Evolutionary conservation across 2,888 invertebrate species (phyloP).

Genomic region (Drosophila tripunctata): DNA sequence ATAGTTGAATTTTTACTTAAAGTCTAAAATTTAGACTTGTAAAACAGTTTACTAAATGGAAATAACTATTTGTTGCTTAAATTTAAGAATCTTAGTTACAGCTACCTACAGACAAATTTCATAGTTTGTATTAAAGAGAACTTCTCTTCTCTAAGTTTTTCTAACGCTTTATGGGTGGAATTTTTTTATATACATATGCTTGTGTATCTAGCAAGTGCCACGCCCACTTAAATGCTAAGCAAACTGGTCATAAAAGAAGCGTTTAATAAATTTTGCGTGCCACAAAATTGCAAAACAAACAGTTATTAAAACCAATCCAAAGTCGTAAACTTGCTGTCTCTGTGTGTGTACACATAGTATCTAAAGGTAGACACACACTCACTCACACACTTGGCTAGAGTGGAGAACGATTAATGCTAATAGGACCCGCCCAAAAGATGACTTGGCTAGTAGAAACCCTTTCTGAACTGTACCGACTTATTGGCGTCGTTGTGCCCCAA

Average conservation of each 20-base stretch:
- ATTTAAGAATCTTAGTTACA: no score
- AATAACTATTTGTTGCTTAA: no score
- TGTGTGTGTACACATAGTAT: conserved; percentile 9
- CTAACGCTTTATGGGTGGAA: background rate
- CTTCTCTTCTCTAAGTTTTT: no score
- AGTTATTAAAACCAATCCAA: conserved; percentile 64
- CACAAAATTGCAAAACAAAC: conserved; percentile 74
- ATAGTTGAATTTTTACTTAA: no score
- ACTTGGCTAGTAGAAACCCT: conserved; percentile 41
- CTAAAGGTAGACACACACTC: conserved; percentile 26
- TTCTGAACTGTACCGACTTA: conserved; percentile 54
- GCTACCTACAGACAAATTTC: no score
- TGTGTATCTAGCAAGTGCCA: conserved; percentile 13
- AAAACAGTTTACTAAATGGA: no score
- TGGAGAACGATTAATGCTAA: conserved; percentile 64
- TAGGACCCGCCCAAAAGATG: conserved; percentile 61
- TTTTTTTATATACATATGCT: no score
- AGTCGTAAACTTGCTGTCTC: conserved; percentile 56
- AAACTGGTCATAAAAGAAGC: conserved; percentile 58
- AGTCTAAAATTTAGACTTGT: no score
- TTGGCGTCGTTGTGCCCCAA: conserved; percentile 61
- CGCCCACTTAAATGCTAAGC: conserved; percentile 51
- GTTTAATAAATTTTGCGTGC: conserved; percentile 59
- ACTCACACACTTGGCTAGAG: conserved; percentile 8
- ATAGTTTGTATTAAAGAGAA: no score